Base-by-base conservation (phyloP, 2,888 invertebrate genomes). In the Achlya flavicornis region DNA sequence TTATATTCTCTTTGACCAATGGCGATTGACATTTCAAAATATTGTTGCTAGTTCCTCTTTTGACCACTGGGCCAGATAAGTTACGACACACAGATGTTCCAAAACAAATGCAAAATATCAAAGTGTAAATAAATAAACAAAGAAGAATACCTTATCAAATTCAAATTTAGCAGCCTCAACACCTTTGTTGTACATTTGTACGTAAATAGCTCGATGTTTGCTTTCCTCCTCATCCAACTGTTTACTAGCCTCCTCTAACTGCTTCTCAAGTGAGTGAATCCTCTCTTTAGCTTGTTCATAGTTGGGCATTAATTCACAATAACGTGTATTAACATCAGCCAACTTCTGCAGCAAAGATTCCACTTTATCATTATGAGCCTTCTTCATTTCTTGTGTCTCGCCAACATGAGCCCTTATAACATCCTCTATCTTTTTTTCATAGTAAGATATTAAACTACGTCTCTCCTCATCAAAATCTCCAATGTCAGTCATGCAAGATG, bases 111-210 rank as follows among this genome's bases (percentile, higher is more conserved):
- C 1, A 26, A 26, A 26, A 26, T 26, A 26, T 26, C n/a, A n/a
- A n/a, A n/a, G n/a, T n/a, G n/a, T n/a, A n/a, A n/a, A n/a, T n/a
- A n/a, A n/a, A n/a, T 26, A 26, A 26, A 26, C 2, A 26, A 26
- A 26, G 26, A 14, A 43, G 7, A 46, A 46, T 90, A 96, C 97
- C 95, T 96, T 95, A 80, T 96, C 96, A 76, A 95, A 94, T 80
- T 96, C 96, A 85, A 96, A 94, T 79, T 95, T 95, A 62, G 96
- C 97, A n/a, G 97, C 96, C 83, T 97, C 96, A 79, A 97, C 96
- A 41, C 97, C 97, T 90, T 97, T 96, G 79, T 96, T 95, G 88
- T 96, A 97, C 97, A 97, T 97, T 87, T 97, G 96, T 83, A 97
- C 93, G 89, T 97, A 97, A 92, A 96, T 95, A 78, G 96, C 95